Conservation (phyloP, 2,888 invertebrate genomes). For the Helleia helle region DNA sequence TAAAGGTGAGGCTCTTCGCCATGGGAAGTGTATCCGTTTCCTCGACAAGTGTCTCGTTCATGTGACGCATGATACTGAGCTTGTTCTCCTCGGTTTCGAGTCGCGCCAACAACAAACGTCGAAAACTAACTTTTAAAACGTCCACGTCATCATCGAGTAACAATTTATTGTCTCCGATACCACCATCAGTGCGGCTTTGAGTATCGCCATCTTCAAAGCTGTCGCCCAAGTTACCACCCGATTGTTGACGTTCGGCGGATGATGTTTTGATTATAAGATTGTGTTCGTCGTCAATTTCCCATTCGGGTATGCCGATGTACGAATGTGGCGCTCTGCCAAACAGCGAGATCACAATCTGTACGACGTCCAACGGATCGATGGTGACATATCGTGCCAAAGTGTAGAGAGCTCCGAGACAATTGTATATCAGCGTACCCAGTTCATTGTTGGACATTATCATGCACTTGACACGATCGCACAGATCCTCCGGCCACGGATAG, state of each 20-base stretch:
- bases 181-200: neutral
- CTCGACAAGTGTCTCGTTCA: slow-evolving; percentile 6
- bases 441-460: slow-evolving; percentile 2
- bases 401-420: slow-evolving; percentile 8
- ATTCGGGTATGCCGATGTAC: slow-evolving; percentile 7
- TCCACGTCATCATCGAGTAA: slow-evolving; percentile 2
- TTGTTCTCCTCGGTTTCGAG: slow-evolving; percentile 1
- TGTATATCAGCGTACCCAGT: slow-evolving; percentile 8
- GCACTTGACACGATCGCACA: slow-evolving; percentile 4
- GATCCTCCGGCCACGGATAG: slow-evolving; percentile 9
- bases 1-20: slow-evolving; percentile 6
- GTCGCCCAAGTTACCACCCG: neutral
- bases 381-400: slow-evolving; percentile 9
- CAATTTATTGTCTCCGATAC: neutral
- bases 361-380: slow-evolving; percentile 9
- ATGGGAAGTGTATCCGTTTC: slow-evolving; percentile 1
- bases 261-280: slow-evolving; percentile 7
- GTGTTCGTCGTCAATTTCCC: slow-evolving; percentile 8
- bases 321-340: slow-evolving; percentile 7
- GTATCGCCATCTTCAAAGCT: neutral
- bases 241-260: neutral
- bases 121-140: neutral
- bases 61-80: slow-evolving; percentile 2
- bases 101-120: slow-evolving; percentile 2
- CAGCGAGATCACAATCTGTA: slow-evolving; percentile 8